Conservation (phyloP, 2,797 vertebrate species). For the Macropodus opercularis region DNA sequence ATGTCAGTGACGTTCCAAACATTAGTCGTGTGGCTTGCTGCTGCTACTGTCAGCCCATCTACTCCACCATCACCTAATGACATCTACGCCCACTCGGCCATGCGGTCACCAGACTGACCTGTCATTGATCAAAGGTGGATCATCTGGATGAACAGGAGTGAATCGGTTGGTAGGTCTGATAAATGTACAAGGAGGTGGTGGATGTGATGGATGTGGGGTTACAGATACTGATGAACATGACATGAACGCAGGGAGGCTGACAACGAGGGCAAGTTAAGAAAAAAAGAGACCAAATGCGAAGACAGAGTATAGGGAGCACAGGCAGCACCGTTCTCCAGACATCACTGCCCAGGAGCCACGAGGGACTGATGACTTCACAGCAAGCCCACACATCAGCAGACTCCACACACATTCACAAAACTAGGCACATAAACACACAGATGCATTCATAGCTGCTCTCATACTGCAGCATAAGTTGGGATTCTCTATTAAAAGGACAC, state of each 20-base stretch:
- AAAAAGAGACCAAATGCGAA: no score
- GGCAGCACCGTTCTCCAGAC: constrained; percentile 23
- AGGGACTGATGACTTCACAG: constrained; percentile 41
- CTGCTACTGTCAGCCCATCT: neutral
- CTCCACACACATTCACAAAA: constrained; percentile 6
- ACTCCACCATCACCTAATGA: constrained; percentile 13
- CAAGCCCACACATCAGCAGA: constrained; percentile 20
- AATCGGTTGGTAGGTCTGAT: constrained; percentile 38
- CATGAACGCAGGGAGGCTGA: constrained; percentile 6
- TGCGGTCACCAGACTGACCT: constrained; percentile 11
- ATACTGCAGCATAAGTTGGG: neutral
- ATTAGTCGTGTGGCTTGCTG: constrained; percentile 7
- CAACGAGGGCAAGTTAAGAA: no score
- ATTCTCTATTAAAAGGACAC: constrained; percentile 4
- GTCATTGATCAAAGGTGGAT: constrained; percentile 41
- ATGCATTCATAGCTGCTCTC: neutral
- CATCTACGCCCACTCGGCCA: constrained; percentile 16
- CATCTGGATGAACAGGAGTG: constrained; percentile 23
- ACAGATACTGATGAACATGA: constrained; percentile 40
- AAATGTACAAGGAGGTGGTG: constrained; percentile 31
- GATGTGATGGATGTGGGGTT: constrained; percentile 47
- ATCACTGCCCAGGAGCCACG: constrained; percentile 10
- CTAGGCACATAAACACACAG: constrained; percentile 15
- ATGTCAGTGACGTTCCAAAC: constrained; percentile 4
- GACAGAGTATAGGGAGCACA: constrained; percentile 19